Conservation (phyloP, 2,888 invertebrate species). For the Spodoptera exigua region DNA sequence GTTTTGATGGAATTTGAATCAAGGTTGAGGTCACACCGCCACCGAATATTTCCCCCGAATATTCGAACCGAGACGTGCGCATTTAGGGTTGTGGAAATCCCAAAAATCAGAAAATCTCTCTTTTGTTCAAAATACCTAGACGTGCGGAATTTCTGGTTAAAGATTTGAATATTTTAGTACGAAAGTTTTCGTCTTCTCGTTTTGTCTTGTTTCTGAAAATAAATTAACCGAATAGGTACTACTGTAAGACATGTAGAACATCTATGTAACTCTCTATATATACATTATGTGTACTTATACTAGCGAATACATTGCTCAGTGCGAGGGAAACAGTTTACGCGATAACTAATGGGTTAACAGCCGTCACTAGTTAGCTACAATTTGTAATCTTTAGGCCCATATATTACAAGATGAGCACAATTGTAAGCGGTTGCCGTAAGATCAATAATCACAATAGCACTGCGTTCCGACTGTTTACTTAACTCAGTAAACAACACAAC, state of each 20-base stretch:
- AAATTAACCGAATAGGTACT: no score
- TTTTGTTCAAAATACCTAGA: conserved; percentile 23
- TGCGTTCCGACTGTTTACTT: background rate
- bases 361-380: conserved; percentile 40
- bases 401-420: conserved; percentile 35
- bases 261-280: conserved; percentile 7
- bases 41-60: conserved; percentile 37
- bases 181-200: no score
- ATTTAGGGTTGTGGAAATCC: conserved; percentile 39
- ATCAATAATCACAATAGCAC: conserved; percentile 12
- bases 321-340: conserved; percentile 26
- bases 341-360: conserved; percentile 44
- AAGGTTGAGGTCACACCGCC: conserved; percentile 41
- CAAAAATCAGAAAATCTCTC: conserved; percentile 12
- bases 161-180: conserved; percentile 1
- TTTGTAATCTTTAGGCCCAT: conserved; percentile 52
- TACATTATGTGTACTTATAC: conserved; percentile 6
- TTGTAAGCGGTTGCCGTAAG: conserved; percentile 10
- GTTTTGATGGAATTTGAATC: conserved; percentile 54
- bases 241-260: no score
- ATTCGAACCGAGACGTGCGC: conserved; percentile 37
- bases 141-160: conserved; percentile 14
- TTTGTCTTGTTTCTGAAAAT: no score
- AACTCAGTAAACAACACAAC: background rate
- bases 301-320: conserved; percentile 28